Evolutionary conservation across 2,113 vertebrate genomes (phyloP).

Genomic region (Atherinomorus stipes): DNA sequence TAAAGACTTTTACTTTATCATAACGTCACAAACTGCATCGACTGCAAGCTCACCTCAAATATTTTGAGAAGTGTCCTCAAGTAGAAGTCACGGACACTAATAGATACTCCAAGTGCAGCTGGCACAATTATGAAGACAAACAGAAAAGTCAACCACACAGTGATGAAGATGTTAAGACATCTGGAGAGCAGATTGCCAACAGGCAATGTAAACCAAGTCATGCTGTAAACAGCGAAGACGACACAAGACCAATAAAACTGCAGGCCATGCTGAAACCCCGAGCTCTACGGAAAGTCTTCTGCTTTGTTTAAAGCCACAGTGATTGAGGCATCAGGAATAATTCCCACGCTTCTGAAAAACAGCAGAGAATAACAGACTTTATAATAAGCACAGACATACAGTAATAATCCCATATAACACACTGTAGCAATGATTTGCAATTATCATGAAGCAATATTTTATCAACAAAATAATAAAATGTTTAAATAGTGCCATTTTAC

Average conservation of each 20-base stretch:
- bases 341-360: background rate
- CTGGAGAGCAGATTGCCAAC: conserved; percentile 89
- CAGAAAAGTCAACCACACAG: conserved; percentile 89
- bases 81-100: conserved; percentile 90
- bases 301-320: background rate
- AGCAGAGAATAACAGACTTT: background rate
- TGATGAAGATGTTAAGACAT: conserved; percentile 89
- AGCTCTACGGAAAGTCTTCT: background rate
- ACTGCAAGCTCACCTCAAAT: conserved; percentile 85
- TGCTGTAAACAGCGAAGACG: conserved; percentile 24
- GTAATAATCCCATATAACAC: background rate
- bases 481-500: no score
- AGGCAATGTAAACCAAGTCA: conserved; percentile 74
- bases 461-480: no score
- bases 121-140: conserved; percentile 93
- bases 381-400: background rate
- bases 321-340: conserved; percentile 14
- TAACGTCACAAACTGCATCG: background rate
- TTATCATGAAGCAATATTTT: no score
- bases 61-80: conserved; percentile 91
- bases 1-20: background rate
- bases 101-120: conserved; percentile 90
- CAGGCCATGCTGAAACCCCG: background rate
- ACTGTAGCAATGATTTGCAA: no score
- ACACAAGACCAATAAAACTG: background rate